Base-by-base conservation (phyloP, 2,797 vertebrate genomes). In the Poecile montanus region DNA sequence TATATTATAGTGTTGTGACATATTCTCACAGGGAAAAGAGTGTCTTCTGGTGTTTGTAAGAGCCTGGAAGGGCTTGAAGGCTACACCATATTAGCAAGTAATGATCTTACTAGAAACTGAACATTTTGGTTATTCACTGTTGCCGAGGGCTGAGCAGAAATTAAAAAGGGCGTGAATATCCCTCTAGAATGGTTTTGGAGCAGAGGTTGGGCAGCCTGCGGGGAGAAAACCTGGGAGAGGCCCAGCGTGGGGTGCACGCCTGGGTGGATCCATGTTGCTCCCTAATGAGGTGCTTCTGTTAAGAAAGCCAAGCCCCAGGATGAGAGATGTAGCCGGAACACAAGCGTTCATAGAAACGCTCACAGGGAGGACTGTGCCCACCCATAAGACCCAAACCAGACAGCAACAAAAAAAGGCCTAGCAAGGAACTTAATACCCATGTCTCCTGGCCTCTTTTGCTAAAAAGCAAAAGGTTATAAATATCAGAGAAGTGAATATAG, bases 311-410 rank as follows among this genome's bases (percentile, higher is more conserved):
- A 71, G 65, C 38, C 25, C 56, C 30, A 3, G 57, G 57, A 80
- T 2, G 38, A 19, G 56, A 67, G 61, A 30, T 9, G 48, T 0
- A 66, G 42, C 40, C 0, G 1, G 38, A 40, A 74, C 7, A 48
- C 7, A 29, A 57, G 23, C 48, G 0, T 29, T 56, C 16, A 2
- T 10, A 34, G 77, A 84, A 67, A 42, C 23, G 29, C 60, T 70
- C 44, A 36, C 40, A 38, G 23, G 23, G 48, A 67, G 12, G 51
- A 58, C 56, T 7, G 9, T 11, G 36, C 42, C 40, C 29, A 56
- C 18, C 9, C 26, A 51, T 22, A 56, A 91, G 54, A 84, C 3
- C 6, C 44, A 90, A 88, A 81, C 11, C 38, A 58, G 78, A 71
- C 8, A 68, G 17, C 42, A 61, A 75, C 13, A 23, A n/a, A 44